phyloP scores from a whole-genome alignment of 1,140 invertebrate genomes.

The Gonatopus flavifemur region DNA sequence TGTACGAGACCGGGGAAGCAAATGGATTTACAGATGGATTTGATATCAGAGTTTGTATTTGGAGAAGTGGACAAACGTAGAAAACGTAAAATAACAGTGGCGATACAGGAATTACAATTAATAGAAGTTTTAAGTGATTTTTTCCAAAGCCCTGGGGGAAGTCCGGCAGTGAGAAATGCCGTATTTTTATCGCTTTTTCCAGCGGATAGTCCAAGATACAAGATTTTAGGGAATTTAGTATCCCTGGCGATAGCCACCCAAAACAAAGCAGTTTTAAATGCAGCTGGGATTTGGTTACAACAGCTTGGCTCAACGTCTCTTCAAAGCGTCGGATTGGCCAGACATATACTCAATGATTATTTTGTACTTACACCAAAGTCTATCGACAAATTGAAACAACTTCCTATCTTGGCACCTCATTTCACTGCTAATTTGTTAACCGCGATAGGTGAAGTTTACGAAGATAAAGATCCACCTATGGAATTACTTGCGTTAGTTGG shows the following conservation, averaged over 20 bases:
- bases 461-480: slow-evolving; percentile 47
- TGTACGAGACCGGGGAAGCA: slow-evolving; percentile 60
- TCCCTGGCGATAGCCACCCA: slow-evolving; percentile 76
- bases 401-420: slow-evolving; percentile 72
- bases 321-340: slow-evolving; percentile 70
- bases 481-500: slow-evolving; percentile 46
- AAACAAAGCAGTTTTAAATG: slow-evolving; percentile 70
- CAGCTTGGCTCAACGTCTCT: slow-evolving; percentile 76
- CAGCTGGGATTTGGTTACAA: slow-evolving; percentile 82
- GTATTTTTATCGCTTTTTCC: slow-evolving; percentile 78
- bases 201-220: slow-evolving; percentile 66
- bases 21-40: slow-evolving; percentile 68
- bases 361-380: slow-evolving; percentile 71
- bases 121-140: slow-evolving; percentile 76
- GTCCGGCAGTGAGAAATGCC: slow-evolving; percentile 75
- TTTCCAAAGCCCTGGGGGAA: slow-evolving; percentile 66
- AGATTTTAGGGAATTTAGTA: slow-evolving; percentile 75
- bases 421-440: slow-evolving; percentile 82
- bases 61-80: slow-evolving; percentile 72
- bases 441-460: slow-evolving; percentile 76
- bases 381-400: slow-evolving; percentile 64
- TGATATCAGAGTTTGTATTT: slow-evolving; percentile 82
- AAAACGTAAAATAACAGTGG: slow-evolving; percentile 56
- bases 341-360: slow-evolving; percentile 77
- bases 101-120: slow-evolving; percentile 74